Conservation (phyloP, 2,888 invertebrate genomes). For the Drosophila kambysellisi region DNA sequence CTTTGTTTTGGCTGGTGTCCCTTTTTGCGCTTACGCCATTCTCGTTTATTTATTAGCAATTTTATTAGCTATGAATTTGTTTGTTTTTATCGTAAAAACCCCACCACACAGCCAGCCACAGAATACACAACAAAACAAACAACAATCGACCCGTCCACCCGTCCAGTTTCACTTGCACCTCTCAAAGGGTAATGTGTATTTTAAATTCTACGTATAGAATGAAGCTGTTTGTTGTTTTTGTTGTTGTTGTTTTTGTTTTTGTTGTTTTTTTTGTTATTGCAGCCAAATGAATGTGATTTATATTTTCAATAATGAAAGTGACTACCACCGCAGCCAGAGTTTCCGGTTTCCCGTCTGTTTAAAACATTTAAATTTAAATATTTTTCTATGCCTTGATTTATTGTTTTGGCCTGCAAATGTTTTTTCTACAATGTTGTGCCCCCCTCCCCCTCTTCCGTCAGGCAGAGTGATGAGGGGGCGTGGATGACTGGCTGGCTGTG, state of each 20-base stretch:
- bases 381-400: constrained; percentile 80
- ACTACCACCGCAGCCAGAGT: constrained; percentile 53
- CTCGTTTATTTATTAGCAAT: constrained; percentile 81
- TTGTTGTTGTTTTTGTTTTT: constrained; percentile 25
- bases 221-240: constrained; percentile 15
- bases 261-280: constrained; percentile 43
- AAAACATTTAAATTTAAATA: constrained; percentile 80
- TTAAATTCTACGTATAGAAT: background rate
- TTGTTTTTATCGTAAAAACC: constrained; percentile 77
- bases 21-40: constrained; percentile 81
- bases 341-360: constrained; percentile 57
- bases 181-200: constrained; percentile 60
- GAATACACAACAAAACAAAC: constrained; percentile 49
- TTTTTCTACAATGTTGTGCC: constrained; percentile 15
- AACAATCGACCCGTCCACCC: constrained; percentile 17
- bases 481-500: background rate
- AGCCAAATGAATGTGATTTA: constrained; percentile 78
- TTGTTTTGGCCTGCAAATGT: constrained; percentile 53
- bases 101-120: constrained; percentile 54
- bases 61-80: constrained; percentile 81
- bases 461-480: constrained; percentile 5
- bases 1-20: constrained; percentile 77
- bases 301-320: constrained; percentile 81
- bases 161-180: constrained; percentile 35
- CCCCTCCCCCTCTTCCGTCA: background rate